Conservation (phyloP, 2,113 vertebrate genomes). For the Phrynosoma blainvillii region DNA sequence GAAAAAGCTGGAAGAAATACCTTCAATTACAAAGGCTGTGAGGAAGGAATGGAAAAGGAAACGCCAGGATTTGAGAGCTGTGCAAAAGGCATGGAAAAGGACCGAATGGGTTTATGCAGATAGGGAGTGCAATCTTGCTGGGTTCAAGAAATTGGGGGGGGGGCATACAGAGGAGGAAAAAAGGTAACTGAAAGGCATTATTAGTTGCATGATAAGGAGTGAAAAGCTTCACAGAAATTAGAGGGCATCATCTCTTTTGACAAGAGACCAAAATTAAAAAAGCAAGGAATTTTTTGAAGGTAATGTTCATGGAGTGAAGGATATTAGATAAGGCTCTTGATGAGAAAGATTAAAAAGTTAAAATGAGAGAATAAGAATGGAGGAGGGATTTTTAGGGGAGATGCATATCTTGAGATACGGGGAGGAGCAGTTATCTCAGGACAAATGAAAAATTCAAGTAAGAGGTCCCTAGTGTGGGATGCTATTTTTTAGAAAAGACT, state of each 20-base stretch:
- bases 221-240: neutral
- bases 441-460: neutral
- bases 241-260: neutral
- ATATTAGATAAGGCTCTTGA: neutral
- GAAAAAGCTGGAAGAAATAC: slow-evolving; percentile 23
- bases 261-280: neutral
- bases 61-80: neutral
- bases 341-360: neutral
- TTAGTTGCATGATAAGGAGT: neutral
- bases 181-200: neutral
- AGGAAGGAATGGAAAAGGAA: neutral
- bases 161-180: neutral
- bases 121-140: neutral
- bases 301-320: neutral
- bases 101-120: neutral
- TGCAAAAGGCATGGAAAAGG: neutral
- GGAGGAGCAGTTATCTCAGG: neutral
- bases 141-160: neutral
- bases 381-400: neutral
- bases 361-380: neutral
- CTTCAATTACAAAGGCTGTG: neutral
- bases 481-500: neutral
- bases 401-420: neutral
- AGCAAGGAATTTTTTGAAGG: slow-evolving; percentile 2
- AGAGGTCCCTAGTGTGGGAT: neutral